Conservation (phyloP, 2,797 vertebrate species). For the Holocentrus rufus region DNA sequence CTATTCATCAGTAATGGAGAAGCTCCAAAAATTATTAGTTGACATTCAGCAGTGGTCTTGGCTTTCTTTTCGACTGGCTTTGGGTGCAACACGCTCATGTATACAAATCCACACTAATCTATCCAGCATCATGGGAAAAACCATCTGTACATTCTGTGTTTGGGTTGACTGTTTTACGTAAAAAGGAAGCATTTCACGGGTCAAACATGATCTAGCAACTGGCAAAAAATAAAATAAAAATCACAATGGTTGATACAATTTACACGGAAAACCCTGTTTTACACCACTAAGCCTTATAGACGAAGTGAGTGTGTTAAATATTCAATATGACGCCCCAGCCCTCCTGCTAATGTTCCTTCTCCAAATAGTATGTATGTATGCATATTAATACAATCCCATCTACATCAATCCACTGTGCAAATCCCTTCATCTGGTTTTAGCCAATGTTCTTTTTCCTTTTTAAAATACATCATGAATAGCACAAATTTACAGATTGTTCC, state of each 20-base stretch:
- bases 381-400: slow-evolving; percentile 40
- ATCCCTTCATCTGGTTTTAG: slow-evolving; percentile 37
- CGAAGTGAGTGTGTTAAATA: slow-evolving; percentile 45
- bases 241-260: slow-evolving; percentile 12
- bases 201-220: no score
- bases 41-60: background rate
- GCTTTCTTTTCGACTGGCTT: slow-evolving; percentile 17
- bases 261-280: slow-evolving; percentile 19
- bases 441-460: slow-evolving; percentile 43
- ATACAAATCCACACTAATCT: no score
- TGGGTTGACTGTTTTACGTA: no score
- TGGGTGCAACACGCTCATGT: background rate
- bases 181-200: no score
- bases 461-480: slow-evolving; percentile 18
- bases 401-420: slow-evolving; percentile 20
- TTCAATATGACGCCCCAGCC: slow-evolving; percentile 49
- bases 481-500: background rate
- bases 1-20: background rate
- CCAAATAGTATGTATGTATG: slow-evolving; percentile 15
- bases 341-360: slow-evolving; percentile 45
- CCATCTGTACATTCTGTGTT: no score
- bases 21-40: background rate
- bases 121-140: no score
- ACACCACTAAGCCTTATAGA: slow-evolving; percentile 29
- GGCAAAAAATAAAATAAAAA: no score